These are phyloP conservation scores for Macropus fuliginosus DNA, from an alignment of 2,797 vertebrate genomes.

Conservation along the genomic window DNA sequence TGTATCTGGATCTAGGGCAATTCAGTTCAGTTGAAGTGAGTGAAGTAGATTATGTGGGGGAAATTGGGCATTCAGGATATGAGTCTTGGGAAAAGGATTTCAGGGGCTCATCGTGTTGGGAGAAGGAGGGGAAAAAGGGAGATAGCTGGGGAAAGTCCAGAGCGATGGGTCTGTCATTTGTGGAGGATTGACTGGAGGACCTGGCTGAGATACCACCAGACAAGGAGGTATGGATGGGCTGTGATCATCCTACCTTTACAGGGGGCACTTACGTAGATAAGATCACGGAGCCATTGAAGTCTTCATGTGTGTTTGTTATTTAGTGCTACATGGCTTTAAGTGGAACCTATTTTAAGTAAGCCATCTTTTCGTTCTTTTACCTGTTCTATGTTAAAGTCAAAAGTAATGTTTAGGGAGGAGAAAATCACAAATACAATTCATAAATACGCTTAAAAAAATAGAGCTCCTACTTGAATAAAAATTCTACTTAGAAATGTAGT, in stretches of 20 bases:
- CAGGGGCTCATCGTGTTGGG: neutral
- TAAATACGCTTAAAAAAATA: conserved; percentile 74
- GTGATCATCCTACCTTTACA: neutral
- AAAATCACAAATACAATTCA: conserved; percentile 78
- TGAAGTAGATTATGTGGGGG: neutral
- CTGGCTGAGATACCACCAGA: neutral
- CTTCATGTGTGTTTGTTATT: conserved; percentile 46
- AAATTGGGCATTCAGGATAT: neutral
- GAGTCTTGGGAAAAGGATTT: neutral
- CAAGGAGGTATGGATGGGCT: neutral
- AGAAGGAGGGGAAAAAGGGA: neutral
- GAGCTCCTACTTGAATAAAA: conserved; percentile 73
- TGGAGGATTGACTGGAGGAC: neutral
- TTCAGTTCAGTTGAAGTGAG: neutral
- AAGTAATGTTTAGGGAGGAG: conserved; percentile 78
- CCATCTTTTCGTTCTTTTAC: conserved; percentile 71
- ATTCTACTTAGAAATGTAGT: conserved; percentile 76
- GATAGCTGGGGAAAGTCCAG: neutral
- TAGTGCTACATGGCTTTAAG: conserved; percentile 50
- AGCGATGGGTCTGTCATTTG: neutral
- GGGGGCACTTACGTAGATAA: neutral
- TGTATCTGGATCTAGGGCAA: neutral
- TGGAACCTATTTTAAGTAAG: conserved; percentile 67
- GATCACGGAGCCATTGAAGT: neutral
- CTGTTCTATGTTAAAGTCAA: conserved; percentile 77